These are phyloP conservation scores for Diorhabda carinulata DNA, from an alignment of 1,140 invertebrate species.

Conservation along the genomic window DNA sequence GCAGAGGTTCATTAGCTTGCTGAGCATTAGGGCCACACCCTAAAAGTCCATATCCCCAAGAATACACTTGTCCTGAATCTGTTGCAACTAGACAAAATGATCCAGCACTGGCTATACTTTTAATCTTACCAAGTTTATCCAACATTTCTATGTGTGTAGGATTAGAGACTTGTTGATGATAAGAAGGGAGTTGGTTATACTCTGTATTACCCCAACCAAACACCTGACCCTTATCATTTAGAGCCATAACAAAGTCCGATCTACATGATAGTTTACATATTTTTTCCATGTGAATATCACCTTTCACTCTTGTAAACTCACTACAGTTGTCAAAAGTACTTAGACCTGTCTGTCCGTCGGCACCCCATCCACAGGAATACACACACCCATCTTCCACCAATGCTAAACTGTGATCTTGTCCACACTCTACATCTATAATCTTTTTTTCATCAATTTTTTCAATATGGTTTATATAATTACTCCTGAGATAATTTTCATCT, in stretches of 20 bases:
- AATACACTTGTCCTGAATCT: constrained; percentile 80
- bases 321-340: constrained; percentile 64
- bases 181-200: constrained; percentile 73
- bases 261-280: constrained; percentile 77
- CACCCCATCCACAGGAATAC: constrained; percentile 88
- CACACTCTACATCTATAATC: constrained; percentile 71
- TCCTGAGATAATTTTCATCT: constrained; percentile 71
- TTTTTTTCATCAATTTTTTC: constrained; percentile 58
- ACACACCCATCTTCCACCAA: constrained; percentile 76
- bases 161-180: constrained; percentile 61
- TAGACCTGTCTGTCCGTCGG: constrained; percentile 90
- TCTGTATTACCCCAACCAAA: constrained; percentile 98
- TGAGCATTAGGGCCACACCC: constrained; percentile 80
- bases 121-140: constrained; percentile 67
- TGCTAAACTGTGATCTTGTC: constrained; percentile 86
- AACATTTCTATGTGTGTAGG: constrained; percentile 64
- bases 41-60: constrained; percentile 91
- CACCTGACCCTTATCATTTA: constrained; percentile 86
- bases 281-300: constrained; percentile 78
- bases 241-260: constrained; percentile 84
- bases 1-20: constrained; percentile 59
- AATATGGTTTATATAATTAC: constrained; percentile 64
- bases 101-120: constrained; percentile 80
- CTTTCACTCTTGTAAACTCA: constrained; percentile 61
- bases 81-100: constrained; percentile 79